phyloP scores from a whole-genome alignment of 2,113 vertebrate genomes.

The Dicrurus megarhynchus region DNA sequence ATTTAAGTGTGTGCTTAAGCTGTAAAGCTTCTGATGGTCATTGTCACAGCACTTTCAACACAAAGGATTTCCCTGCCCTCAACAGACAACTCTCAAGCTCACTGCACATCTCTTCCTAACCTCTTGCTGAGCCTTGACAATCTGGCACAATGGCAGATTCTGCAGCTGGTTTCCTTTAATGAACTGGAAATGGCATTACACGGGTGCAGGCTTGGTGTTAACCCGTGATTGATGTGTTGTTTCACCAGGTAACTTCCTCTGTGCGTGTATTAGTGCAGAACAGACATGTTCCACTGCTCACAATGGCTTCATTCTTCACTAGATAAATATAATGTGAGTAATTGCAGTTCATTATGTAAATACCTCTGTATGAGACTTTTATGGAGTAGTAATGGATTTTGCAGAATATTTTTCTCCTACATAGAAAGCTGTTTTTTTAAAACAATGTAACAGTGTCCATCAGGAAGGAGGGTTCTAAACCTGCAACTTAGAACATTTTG shows the following conservation, averaged over 20 bases:
- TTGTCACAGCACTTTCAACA: background rate
- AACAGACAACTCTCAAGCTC: background rate
- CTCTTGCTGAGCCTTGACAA: background rate
- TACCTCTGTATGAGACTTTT: background rate
- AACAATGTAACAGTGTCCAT: background rate
- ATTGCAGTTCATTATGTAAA: constrained; percentile 56
- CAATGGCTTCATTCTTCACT: constrained; percentile 34
- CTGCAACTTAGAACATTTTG: background rate
- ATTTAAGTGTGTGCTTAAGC: background rate
- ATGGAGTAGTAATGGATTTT: constrained; percentile 12
- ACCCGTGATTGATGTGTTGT: constrained; percentile 28
- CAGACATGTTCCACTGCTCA: constrained; percentile 7
- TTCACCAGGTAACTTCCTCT: constrained; percentile 24
- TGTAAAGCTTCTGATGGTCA: background rate
- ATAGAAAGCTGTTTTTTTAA: background rate
- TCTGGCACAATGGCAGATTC: background rate
- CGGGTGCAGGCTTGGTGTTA: background rate
- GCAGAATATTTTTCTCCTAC: background rate
- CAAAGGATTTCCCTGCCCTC: background rate
- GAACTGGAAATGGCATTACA: constrained; percentile 23
- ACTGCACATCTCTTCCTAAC: background rate
- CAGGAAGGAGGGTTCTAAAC: background rate
- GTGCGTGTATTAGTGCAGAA: background rate
- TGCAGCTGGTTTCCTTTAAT: constrained; percentile 24
- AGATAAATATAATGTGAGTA: constrained; percentile 41